Conservation (phyloP, 2,888 invertebrate genomes). For the Azorinus chamasolen region DNA sequence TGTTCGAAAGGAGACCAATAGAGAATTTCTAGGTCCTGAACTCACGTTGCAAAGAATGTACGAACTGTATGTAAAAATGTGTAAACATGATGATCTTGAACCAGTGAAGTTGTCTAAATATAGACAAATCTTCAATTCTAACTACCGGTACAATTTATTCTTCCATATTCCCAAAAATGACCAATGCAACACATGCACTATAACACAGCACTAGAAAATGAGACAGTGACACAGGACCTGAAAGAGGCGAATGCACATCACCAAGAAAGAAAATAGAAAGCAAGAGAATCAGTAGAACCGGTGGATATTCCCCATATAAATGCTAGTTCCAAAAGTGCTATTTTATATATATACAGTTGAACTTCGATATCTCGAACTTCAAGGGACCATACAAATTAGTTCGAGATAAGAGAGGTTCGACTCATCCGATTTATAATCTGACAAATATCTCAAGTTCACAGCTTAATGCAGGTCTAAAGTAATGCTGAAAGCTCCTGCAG, state of each 20-base stretch:
- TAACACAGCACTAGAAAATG: constrained; percentile 11
- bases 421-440: too few relatives aligned
- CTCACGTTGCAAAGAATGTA: constrained; percentile 43
- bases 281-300: too few relatives aligned
- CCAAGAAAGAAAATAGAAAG: constrained; percentile 17
- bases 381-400: too few relatives aligned
- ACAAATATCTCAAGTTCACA: too few relatives aligned
- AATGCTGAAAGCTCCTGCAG: too few relatives aligned
- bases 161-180: constrained; percentile 59
- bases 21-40: constrained; percentile 35
- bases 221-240: constrained; percentile 5
- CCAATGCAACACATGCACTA: constrained; percentile 51
- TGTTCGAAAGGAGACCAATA: constrained; percentile 35
- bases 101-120: constrained; percentile 25
- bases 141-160: constrained; percentile 49
- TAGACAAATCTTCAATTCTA: constrained; percentile 30
- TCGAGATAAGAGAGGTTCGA: too few relatives aligned
- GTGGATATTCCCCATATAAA: too few relatives aligned
- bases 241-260: constrained; percentile 23
- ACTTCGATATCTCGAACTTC: too few relatives aligned
- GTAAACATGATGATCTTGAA: constrained; percentile 6
- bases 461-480: too few relatives aligned
- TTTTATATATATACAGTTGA: too few relatives aligned
- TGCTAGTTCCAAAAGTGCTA: too few relatives aligned
- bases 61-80: constrained; percentile 29